Conservation (phyloP, 2,888 invertebrate genomes). For the Pterobdella sp. region DNA sequence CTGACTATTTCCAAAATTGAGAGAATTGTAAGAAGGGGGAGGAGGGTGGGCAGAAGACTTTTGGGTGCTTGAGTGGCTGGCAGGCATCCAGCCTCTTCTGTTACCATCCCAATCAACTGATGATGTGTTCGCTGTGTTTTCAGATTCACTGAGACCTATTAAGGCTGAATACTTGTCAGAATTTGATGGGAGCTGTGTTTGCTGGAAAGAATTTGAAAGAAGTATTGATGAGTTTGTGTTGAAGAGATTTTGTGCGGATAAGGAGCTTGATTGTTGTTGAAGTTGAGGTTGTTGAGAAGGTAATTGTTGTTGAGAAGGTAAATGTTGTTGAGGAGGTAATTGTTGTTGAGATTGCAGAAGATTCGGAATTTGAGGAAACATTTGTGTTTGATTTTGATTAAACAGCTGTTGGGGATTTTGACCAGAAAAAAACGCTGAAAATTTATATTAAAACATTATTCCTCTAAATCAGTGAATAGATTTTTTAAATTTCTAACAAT, state of each 20-base stretch:
- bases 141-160: conserved; percentile 69
- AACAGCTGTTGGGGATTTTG: not conserved
- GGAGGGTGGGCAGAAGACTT: too few relatives aligned
- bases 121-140: conserved; percentile 22
- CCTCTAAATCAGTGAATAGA: not conserved
- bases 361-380: not conserved
- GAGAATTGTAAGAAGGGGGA: conserved; percentile 25
- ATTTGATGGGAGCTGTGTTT: conserved; percentile 12
- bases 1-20: conserved; percentile 13
- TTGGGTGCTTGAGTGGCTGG: not conserved
- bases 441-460: not conserved
- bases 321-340: conserved; percentile 15
- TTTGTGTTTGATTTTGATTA: not conserved
- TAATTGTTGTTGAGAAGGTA: conserved; percentile 12
- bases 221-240: not conserved
- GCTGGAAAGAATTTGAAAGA: conserved; percentile 1
- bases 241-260: not conserved
- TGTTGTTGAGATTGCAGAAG: conserved; percentile 3
- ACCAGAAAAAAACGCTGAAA: conserved; percentile 17
- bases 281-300: not conserved
- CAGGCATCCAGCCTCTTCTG: conserved; percentile 15
- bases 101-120: conserved; percentile 34
- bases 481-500: not conserved
- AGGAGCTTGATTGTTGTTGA: not conserved
- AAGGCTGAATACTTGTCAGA: conserved; percentile 84